Evolutionary conservation across 2,888 invertebrate species (phyloP), one percentile per base, ranked within the genome.

Genomic region (Hartigia nigra): DNA sequence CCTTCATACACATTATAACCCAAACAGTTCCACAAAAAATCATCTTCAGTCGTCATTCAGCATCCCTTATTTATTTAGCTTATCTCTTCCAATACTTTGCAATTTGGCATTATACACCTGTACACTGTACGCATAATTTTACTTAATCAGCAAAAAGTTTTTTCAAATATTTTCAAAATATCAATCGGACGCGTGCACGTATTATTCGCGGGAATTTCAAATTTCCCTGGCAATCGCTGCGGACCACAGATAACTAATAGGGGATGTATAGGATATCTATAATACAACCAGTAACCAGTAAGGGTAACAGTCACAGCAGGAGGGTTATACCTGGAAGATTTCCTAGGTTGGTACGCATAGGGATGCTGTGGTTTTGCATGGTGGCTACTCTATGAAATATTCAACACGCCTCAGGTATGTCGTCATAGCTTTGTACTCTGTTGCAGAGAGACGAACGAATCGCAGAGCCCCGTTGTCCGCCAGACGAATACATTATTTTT

Each of bases 301-400:
- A 23, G 23, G 55, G 23, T 23, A 14, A 23, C 23, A 55, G 9
- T 9, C 9, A 2, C 4, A 55, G 9, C 9, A 9, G 23, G 55
- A 23, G 55, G 55, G 55, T 23, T 9, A 23, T 23, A 9, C 23
- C 23, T 9, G 9, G 55, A 23, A 55, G 23, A 55, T 23, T 55
- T 35, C 69, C 69, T 31, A 70, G 55, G 77, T 72, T 77, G 75
- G 78, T 79, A 78, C 74, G 77, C 75, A 79, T 74, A 78, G 77
- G 79, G 81, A 78, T 74, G 78, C 81, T 76, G 82, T 82, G 84
- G 85, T 86, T 87, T 85, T 86, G 84, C 84, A 85, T 85, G 83
- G 83, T 83, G 85, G 86, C 86, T 85, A 85, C 84, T 87, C 86
- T 82, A 90, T 90, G 90, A 90, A 90, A 90, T 90, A 90, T 90